These are phyloP conservation scores for Choreutis nemorana DNA, from an alignment of 2,888 invertebrate species.

Conservation along the genomic window DNA sequence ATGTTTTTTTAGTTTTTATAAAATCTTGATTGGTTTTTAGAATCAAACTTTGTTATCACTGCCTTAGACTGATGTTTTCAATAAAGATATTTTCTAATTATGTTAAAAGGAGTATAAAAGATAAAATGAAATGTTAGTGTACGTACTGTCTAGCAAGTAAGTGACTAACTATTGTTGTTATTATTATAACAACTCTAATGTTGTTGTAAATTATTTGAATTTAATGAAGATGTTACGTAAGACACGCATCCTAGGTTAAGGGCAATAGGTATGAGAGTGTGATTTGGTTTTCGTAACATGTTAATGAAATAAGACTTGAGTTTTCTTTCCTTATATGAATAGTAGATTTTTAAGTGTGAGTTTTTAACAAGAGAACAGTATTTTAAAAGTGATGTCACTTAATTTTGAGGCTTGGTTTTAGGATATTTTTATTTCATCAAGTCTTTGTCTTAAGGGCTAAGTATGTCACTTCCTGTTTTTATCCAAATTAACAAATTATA, in stretches of 20 bases:
- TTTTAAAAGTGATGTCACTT: too few species aligned
- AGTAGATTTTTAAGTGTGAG: background rate
- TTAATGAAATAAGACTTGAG: slow-evolving; percentile 34
- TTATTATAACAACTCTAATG: slow-evolving; percentile 44
- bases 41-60: slow-evolving; percentile 54
- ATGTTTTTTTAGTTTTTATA: too few species aligned
- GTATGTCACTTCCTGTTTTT: too few species aligned
- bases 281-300: slow-evolving; percentile 40
- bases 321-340: slow-evolving; percentile 19
- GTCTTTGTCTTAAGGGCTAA: too few species aligned
- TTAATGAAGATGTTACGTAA: slow-evolving; percentile 39
- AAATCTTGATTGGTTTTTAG: slow-evolving; percentile 11
- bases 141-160: slow-evolving; percentile 31
- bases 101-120: slow-evolving; percentile 43
- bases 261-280: slow-evolving; percentile 39
- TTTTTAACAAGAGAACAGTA: background rate
- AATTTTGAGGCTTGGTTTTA: too few species aligned
- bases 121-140: slow-evolving; percentile 37
- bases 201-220: slow-evolving; percentile 61
- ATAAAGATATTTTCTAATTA: slow-evolving; percentile 37
- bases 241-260: slow-evolving; percentile 28
- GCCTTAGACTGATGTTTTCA: slow-evolving; percentile 62
- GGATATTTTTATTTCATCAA: too few species aligned
- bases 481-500: too few species aligned
- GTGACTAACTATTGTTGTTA: slow-evolving; percentile 49